Conservation (phyloP, 1,140 invertebrate species). For the Dreissena polymorpha region DNA sequence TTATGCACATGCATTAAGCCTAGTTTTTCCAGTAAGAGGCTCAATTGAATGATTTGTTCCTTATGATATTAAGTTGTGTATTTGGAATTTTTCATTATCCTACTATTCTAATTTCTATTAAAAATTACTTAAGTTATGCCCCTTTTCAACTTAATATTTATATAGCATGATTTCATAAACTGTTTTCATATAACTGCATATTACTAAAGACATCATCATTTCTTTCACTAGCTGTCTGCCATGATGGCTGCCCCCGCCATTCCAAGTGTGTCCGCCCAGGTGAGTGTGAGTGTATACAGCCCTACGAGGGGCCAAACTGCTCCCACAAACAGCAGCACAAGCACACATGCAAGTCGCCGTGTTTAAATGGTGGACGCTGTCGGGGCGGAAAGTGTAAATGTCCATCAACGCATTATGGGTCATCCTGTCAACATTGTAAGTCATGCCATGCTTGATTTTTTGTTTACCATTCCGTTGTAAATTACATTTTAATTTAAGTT, state of each 20-base stretch:
- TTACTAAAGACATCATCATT: no score
- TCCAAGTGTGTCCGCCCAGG: constrained; percentile 73
- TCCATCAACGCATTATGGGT: constrained; percentile 66
- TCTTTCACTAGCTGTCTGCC: constrained; percentile 72
- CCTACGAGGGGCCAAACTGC: constrained; percentile 73
- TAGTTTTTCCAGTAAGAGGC: no score
- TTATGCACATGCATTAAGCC: no score
- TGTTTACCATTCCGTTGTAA: neutral
- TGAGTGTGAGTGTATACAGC: constrained; percentile 72
- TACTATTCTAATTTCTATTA: neutral
- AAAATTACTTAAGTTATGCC: neutral
- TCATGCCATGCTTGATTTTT: constrained; percentile 25
- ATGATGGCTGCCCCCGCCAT: constrained; percentile 69
- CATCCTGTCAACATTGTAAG: constrained; percentile 73
- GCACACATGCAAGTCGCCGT: constrained; percentile 65
- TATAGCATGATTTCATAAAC: neutral
- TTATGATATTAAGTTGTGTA: neutral
- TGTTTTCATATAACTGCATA: neutral
- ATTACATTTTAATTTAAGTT: constrained; percentile 1
- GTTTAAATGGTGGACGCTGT: constrained; percentile 74
- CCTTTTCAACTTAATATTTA: neutral
- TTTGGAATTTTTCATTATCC: neutral
- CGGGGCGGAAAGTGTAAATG: constrained; percentile 71
- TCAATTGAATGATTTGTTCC: neutral
- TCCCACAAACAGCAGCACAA: constrained; percentile 49